Evolutionary conservation across 2,888 invertebrate genomes (phyloP), one percentile per base, ranked within the genome.

Genomic region (Drosophila macrospina): DNA sequence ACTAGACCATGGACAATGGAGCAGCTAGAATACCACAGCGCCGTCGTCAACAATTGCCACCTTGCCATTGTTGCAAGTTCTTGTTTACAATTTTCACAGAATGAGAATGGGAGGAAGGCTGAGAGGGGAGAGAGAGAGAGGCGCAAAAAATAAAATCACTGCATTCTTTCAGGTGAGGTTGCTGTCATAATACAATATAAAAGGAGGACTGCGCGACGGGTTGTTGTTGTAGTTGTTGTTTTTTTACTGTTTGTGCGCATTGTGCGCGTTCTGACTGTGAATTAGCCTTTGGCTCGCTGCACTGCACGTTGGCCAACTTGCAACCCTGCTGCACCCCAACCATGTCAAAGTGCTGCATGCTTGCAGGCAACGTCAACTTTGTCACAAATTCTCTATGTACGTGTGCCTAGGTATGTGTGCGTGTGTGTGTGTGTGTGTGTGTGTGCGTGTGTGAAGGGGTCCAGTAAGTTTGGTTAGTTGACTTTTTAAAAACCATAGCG

Each of bases 111-210:
- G 51, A 15, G 11, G 11, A 16, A 45, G 15, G 20, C 41, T 11
- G 20, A 36, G n/a, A 28, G 5, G 26, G 13, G 8, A 34, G 10
- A 8, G 50, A 26, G 26, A 37, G 13, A 36, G 20, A n/a, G 20
- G 20, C 20, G 20, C 20, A n/a, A 32, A 7, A 28, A 37, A 61
- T 66, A 68, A 70, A 66, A 86, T 80, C 86, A 70, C 50, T 80
- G 86, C 82, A 83, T 83, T 74, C 74, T 88, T 83, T 80, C 88
- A 83, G 82, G 86, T 78, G 74, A 69, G 69, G 63, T 55, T 57
- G 68, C 81, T 88, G 84, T 86, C 86, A 83, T 83, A 83, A 83
- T 84, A 80, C 84, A 67, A 86, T 77, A 59, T 67, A 74, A 47
- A 62, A 13, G 16, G 24, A 10, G 7, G 10, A 2, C 20, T 13